Evolutionary conservation across 2,888 invertebrate species (phyloP), one percentile per base, ranked within the genome.

Genomic region (Drosophila ustulata): DNA sequence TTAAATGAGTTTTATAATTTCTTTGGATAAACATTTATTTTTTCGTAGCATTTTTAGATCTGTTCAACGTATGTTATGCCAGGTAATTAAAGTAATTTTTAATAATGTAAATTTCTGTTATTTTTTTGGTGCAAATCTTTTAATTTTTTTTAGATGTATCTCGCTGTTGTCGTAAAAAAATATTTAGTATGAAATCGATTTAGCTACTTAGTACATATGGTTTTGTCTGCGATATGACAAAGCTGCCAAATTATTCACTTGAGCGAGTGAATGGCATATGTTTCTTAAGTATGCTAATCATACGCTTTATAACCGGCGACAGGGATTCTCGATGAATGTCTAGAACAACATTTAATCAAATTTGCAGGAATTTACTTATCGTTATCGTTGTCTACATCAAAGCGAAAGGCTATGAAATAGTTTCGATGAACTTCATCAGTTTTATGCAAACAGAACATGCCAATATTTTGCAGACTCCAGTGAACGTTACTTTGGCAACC

Each of bases 361-460:
- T 46, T 57, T 13, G 30, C 47, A 55, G 41, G 39, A 51, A 41
- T 58, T 58, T 55, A 55, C 53, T 75, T 69, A 75, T 70, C 58
- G 58, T 56, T 39, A 49, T 58, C 46, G 34, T 39, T 39, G 57
- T 47, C 39, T 58, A 67, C 66, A 82, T 78, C 67, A 71, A 58
- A 78, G 69, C 70, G 66, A 75, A 66, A 71, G 66, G 68, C 72
- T 72, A 72, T 73, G 66, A 66, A 82, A 88, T 82, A 82, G 88
- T 78, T 82, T 73, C 85, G 72, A 77, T 82, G 82, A 82, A 82
- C 88, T 82, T 78, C 68, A 82, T 85, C 81, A 81, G 75, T 82
- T 85, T 85, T 65, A 78, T 87, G 71, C 30, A 23, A 66, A 51
- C 43, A 78, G 52, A 18, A 49, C 49, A n/a, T 28, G 11, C 25